Conservation (phyloP, 2,797 vertebrate genomes). For the Galaxias olidus region DNA sequence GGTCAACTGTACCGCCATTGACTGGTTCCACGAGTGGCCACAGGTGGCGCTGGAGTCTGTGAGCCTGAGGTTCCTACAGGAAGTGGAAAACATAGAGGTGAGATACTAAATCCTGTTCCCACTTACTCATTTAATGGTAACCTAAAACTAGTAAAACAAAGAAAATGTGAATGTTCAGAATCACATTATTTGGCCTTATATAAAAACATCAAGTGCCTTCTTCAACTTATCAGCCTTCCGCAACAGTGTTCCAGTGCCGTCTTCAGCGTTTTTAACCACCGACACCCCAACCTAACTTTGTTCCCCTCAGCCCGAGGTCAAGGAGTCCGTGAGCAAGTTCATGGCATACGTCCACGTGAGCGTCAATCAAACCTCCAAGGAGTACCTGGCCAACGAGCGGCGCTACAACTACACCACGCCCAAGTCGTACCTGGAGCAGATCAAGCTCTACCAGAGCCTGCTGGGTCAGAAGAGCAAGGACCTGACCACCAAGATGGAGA, state of each 20-base stretch:
- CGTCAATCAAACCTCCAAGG: conserved; percentile 83
- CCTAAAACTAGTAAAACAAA: conserved; percentile 44
- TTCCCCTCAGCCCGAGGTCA: conserved; percentile 70
- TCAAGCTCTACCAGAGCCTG: conserved; percentile 88
- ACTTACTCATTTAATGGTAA: conserved; percentile 8
- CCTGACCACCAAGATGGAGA: conserved; percentile 83
- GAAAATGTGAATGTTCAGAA: conserved; percentile 19
- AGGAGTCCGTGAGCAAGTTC: conserved; percentile 91
- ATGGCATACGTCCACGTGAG: conserved; percentile 92
- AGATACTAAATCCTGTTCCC: conserved; percentile 46
- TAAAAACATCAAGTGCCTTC: neutral
- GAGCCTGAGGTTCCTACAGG: conserved; percentile 88
- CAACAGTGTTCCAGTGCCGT: neutral
- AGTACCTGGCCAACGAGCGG: conserved; percentile 85
- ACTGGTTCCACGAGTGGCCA: conserved; percentile 97
- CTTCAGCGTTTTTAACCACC: neutral
- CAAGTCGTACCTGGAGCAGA: conserved; percentile 96
- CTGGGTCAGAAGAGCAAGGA: conserved; percentile 78
- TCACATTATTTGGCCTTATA: neutral
- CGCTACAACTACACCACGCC: conserved; percentile 95
- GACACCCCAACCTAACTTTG: too few relatives aligned
- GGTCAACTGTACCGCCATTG: conserved; percentile 83
- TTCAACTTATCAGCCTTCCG: too few relatives aligned
- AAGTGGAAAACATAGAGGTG: conserved; percentile 82
- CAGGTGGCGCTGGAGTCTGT: conserved; percentile 89